phyloP scores from a whole-genome alignment of 2,113 vertebrate genomes.

The Sminthopsis crassicaudata region DNA sequence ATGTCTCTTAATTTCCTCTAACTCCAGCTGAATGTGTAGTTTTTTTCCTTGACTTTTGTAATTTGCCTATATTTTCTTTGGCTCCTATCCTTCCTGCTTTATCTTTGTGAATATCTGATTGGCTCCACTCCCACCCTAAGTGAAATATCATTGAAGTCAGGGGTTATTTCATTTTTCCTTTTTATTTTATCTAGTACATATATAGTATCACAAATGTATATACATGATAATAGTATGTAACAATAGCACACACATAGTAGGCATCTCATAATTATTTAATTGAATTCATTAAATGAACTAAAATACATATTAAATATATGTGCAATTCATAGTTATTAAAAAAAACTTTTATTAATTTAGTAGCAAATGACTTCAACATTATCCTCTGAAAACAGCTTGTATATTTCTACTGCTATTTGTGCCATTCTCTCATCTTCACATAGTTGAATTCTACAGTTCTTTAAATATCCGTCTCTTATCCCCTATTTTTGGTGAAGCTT shows the following conservation, averaged over 20 bases:
- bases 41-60: not conserved
- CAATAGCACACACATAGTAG: not conserved
- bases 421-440: not conserved
- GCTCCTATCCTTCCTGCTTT: not conserved
- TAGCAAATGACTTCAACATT: not conserved
- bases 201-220: not conserved
- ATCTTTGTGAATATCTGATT: not conserved
- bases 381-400: not conserved
- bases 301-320: not conserved
- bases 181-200: not conserved
- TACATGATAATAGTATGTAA: not conserved
- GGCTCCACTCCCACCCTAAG: not conserved
- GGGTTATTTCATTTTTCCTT: not conserved
- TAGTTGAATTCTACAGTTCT: not conserved
- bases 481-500: not conserved
- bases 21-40: not conserved
- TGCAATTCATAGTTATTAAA: not conserved
- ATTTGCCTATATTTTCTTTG: not conserved
- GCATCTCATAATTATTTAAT: not conserved
- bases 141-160: not conserved
- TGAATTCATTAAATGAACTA: not conserved
- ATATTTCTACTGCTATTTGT: not conserved
- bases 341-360: not conserved
- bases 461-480: not conserved
- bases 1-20: not conserved